Percentiles rank a stretch among this genome's conserved stretches.
Conservation (phyloP, 2,888 invertebrate species). For the Apotomis turbidana region DNA sequence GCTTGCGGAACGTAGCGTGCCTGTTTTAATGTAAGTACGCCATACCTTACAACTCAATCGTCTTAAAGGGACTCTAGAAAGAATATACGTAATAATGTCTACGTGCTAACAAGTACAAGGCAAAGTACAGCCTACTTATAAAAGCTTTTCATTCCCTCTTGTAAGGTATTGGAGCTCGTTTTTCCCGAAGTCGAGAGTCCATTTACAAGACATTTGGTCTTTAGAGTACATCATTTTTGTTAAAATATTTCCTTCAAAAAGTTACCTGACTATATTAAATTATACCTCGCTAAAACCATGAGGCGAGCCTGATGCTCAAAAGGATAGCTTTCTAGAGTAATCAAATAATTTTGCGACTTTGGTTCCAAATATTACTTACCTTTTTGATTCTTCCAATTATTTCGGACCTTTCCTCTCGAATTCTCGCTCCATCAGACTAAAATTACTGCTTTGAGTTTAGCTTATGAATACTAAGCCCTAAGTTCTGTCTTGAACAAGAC, state of each 20-base stretch:
- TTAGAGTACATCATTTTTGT: slow-evolving; percentile 39
- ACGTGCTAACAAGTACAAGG: slow-evolving; percentile 21
- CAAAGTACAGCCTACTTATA: slow-evolving; percentile 31
- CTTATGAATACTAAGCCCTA: too few species aligned
- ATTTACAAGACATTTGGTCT: slow-evolving; percentile 30
- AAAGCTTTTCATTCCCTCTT: slow-evolving; percentile 33
- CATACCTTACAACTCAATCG: slow-evolving; percentile 20
- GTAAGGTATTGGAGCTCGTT: slow-evolving; percentile 28
- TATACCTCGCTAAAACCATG: slow-evolving; percentile 51
- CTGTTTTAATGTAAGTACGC: too few species aligned
- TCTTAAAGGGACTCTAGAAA: slow-evolving; percentile 5
- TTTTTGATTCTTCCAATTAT: slow-evolving; percentile 32
- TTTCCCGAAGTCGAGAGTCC: slow-evolving; percentile 24
- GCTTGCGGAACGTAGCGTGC: too few species aligned
- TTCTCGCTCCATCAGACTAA: too few species aligned
- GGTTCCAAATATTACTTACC: slow-evolving; percentile 39
- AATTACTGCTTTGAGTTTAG: too few species aligned
- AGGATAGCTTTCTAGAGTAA: slow-evolving; percentile 54
- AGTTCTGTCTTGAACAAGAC: too few species aligned
- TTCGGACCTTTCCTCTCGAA: too few species aligned
- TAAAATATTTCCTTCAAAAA: slow-evolving; percentile 45
- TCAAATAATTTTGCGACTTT: slow-evolving; percentile 54
- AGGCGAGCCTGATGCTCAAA: slow-evolving; percentile 57
- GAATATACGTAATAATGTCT: not conserved
- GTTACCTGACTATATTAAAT: slow-evolving; percentile 52